Evolutionary conservation across 2,888 invertebrate genomes (phyloP).

Genomic region (Boloria euphrosyne): DNA sequence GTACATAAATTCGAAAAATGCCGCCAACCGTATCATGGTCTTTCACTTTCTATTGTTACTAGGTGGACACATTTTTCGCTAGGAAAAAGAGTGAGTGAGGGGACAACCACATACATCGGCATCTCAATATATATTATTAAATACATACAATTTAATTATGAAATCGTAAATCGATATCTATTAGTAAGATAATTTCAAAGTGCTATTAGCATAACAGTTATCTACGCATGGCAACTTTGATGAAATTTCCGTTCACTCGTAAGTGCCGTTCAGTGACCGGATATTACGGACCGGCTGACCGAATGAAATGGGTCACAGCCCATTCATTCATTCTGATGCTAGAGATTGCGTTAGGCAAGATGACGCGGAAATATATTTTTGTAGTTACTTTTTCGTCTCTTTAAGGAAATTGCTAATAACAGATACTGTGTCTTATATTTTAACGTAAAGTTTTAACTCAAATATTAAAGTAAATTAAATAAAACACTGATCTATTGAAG

Average conservation of each 20-base stretch:
- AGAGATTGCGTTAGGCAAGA: constrained; percentile 31
- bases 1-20: no score
- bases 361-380: constrained; percentile 25
- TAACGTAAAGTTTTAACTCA: neutral
- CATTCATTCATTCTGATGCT: constrained; percentile 43
- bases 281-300: constrained; percentile 50
- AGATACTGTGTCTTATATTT: neutral
- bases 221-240: constrained; percentile 51
- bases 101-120: no score
- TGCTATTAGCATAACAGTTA: constrained; percentile 46
- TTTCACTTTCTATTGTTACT: no score
- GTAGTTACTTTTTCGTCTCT: constrained; percentile 18
- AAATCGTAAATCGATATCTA: no score
- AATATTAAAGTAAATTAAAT: neutral
- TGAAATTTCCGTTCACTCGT: constrained; percentile 50
- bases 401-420: neutral
- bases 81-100: no score
- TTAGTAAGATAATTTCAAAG: constrained; percentile 30
- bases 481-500: neutral
- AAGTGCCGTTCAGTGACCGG: constrained; percentile 50
- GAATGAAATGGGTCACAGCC: constrained; percentile 47
- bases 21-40: no score
- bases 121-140: no score
- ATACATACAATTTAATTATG: no score
- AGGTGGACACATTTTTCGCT: no score